Percentiles rank a stretch among this genome's conserved stretches.
Conservation (phyloP, 2,797 vertebrate species). For the Prionace glauca region DNA sequence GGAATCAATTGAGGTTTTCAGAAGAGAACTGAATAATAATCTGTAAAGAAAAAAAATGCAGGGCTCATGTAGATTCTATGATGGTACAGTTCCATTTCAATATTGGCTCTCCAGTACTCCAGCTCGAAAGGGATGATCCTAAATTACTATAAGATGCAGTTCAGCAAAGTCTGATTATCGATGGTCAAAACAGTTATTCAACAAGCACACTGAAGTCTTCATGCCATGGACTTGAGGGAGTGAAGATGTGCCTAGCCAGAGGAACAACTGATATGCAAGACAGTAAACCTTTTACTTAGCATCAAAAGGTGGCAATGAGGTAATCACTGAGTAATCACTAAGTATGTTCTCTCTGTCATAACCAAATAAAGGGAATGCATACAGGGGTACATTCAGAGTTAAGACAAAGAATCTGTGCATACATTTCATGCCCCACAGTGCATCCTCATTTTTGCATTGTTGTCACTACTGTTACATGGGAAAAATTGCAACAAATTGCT, state of each 20-base stretch:
- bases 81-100: not conserved
- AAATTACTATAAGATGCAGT: not conserved
- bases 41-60: too few relatives aligned
- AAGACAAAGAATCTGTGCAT: too few relatives aligned
- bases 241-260: not conserved
- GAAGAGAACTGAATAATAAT: too few relatives aligned
- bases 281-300: not conserved
- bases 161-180: not conserved
- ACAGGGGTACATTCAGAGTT: too few relatives aligned
- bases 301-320: not conserved
- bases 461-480: too few relatives aligned
- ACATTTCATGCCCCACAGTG: too few relatives aligned
- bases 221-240: not conserved
- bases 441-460: too few relatives aligned
- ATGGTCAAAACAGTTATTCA: not conserved
- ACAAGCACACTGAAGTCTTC: not conserved
- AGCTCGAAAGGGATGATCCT: not conserved
- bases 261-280: not conserved
- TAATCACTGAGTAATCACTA: not conserved
- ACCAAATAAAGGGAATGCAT: too few relatives aligned
- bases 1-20: not conserved
- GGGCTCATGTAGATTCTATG: too few relatives aligned
- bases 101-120: not conserved
- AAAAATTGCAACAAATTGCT: too few relatives aligned
- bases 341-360: too few relatives aligned